A percentile compares a stretch with the other conserved stretches of the same genome.
These are phyloP conservation scores for Clunio marinus DNA, from an alignment of 2,888 invertebrate species.

Conservation along the genomic window DNA sequence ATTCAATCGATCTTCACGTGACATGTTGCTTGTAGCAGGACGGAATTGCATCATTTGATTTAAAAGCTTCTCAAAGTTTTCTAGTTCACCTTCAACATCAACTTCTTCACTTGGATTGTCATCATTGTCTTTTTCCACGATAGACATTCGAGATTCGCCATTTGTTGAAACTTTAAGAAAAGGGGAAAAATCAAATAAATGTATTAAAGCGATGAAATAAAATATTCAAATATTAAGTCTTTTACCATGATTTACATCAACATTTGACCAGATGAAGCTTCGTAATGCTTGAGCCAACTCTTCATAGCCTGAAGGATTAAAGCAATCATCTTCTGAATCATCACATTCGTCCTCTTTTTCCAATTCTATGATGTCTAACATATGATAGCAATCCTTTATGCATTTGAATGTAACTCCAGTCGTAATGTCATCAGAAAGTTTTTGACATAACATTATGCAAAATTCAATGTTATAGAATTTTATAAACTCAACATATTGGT, in stretches of 20 bases:
- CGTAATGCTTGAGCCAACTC: conserved; percentile 43
- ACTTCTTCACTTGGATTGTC: not conserved
- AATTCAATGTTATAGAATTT: conserved; percentile 43
- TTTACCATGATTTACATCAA: conserved; percentile 37
- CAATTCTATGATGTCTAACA: conserved; percentile 44
- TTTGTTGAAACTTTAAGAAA: not conserved
- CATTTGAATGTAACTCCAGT: conserved; percentile 44
- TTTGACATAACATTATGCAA: conserved; percentile 43
- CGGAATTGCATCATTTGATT: conserved; percentile 43
- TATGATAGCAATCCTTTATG: conserved; percentile 42
- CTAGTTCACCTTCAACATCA: conserved; percentile 42
- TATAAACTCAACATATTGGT: conserved; percentile 43
- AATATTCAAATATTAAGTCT: not conserved
- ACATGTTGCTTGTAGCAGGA: conserved; percentile 42
- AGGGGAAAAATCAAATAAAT: conserved; percentile 18
- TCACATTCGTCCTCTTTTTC: conserved; percentile 41
- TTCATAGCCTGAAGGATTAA: conserved; percentile 44
- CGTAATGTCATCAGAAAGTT: conserved; percentile 42
- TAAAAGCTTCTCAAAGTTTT: conserved; percentile 43
- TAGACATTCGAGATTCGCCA: not conserved
- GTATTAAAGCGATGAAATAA: not conserved
- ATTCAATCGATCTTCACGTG: conserved; percentile 43
- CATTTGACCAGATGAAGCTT: conserved; percentile 44
- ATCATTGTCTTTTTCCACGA: conserved; percentile 12
- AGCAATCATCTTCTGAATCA: conserved; percentile 41